phyloP scores from a whole-genome alignment of 2,113 vertebrate genomes.

The Nothobranchius kuhntae region DNA sequence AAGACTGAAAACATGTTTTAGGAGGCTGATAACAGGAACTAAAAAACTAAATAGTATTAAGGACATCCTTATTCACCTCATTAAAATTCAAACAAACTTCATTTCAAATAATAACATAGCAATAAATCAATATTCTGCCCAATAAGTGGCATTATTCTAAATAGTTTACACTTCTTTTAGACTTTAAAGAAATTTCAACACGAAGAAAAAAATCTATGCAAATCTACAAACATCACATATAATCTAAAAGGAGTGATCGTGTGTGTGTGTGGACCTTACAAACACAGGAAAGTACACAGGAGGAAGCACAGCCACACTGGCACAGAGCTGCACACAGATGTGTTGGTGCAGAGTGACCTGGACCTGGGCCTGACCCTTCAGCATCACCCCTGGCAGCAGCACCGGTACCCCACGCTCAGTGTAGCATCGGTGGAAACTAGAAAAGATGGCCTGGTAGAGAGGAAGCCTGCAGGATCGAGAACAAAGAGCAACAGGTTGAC shows the following conservation, averaged over 20 bases:
- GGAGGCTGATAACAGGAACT: not conserved
- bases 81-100: no score
- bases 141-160: no score
- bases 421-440: slow-evolving; percentile 83
- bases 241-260: not conserved
- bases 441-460: slow-evolving; percentile 84
- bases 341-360: slow-evolving; percentile 87
- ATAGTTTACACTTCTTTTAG: not conserved
- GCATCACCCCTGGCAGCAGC: slow-evolving; percentile 79
- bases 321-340: slow-evolving; percentile 87
- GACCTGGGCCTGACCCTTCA: slow-evolving; percentile 78
- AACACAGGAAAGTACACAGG: slow-evolving; percentile 81
- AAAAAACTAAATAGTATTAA: no score
- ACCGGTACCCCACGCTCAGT: slow-evolving; percentile 85
- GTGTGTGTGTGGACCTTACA: slow-evolving; percentile 80
- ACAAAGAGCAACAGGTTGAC: not conserved
- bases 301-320: slow-evolving; percentile 83
- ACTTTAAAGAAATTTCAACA: not conserved
- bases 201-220: not conserved
- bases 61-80: no score
- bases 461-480: slow-evolving; percentile 76
- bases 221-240: not conserved
- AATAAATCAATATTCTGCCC: no score
- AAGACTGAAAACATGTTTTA: not conserved
- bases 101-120: no score